phyloP scores from a whole-genome alignment of 2,797 vertebrate species.

The Catostomus latipinnis region DNA sequence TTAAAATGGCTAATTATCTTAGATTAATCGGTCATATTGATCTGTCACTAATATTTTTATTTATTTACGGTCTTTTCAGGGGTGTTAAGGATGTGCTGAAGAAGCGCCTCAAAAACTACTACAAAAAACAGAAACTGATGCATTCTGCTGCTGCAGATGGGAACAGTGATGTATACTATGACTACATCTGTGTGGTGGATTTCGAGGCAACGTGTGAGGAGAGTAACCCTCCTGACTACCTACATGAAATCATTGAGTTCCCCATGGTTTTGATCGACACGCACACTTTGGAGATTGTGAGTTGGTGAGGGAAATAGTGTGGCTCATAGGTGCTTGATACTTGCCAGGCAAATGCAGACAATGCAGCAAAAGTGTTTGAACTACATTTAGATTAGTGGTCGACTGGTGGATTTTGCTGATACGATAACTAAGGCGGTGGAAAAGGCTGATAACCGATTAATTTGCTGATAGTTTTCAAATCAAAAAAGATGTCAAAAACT shows the following conservation, averaged over 20 bases:
- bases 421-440: no score
- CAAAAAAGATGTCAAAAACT: no score
- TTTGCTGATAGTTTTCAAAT: no score
- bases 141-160: constrained; percentile 71
- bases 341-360: background rate
- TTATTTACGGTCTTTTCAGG: background rate
- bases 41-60: background rate
- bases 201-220: constrained; percentile 98
- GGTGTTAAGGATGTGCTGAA: constrained; percentile 96
- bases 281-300: constrained; percentile 91
- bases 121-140: constrained; percentile 94
- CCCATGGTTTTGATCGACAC: constrained; percentile 93
- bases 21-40: no score
- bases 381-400: no score
- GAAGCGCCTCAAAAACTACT: constrained; percentile 95
- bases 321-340: background rate
- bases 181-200: constrained; percentile 98
- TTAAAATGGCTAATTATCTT: no score
- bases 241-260: constrained; percentile 99
- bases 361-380: background rate
- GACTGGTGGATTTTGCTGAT: no score
- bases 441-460: no score
- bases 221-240: constrained; percentile 87
- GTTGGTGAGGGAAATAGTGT: constrained; percentile 65
- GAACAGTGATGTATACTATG: constrained; percentile 83